These are phyloP conservation scores for Danio kyathit DNA, from an alignment of 2,797 vertebrate species.

Conservation along the genomic window DNA sequence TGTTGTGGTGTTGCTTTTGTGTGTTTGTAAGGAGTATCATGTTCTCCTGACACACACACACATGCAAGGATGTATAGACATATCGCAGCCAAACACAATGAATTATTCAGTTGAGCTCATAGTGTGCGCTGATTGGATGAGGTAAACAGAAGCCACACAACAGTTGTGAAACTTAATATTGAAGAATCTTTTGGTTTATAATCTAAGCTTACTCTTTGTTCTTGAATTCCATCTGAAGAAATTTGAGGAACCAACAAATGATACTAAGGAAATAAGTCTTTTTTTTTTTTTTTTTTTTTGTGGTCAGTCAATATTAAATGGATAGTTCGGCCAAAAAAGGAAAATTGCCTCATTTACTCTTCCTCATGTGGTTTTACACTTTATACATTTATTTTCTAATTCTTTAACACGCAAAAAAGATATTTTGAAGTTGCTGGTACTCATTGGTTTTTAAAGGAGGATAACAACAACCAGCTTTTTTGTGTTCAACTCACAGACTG, in stretches of 20 bases:
- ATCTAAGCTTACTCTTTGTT: constrained; percentile 9
- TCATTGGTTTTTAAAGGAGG: no score
- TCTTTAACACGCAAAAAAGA: no score
- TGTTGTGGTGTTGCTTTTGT: constrained; percentile 5
- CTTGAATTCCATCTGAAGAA: not conserved
- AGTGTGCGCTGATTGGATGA: not conserved
- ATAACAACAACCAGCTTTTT: no score
- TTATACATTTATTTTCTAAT: no score
- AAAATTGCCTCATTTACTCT: no score
- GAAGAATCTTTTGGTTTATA: not conserved
- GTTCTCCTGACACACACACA: constrained; percentile 31
- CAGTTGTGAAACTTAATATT: constrained; percentile 34
- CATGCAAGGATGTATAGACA: constrained; percentile 22
- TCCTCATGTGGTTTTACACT: no score
- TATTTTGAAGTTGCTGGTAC: no score
- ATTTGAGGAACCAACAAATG: not conserved
- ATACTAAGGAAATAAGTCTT: not conserved
- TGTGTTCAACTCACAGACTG: no score
- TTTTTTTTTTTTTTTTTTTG: not conserved
- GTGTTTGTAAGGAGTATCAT: constrained; percentile 28
- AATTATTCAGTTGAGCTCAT: constrained; percentile 53
- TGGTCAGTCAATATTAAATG: not conserved
- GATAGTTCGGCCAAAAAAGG: no score
- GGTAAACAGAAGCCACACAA: not conserved
- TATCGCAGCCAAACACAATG: constrained; percentile 3